Conservation (phyloP, 2,888 invertebrate species). For the Chesias legatella region DNA sequence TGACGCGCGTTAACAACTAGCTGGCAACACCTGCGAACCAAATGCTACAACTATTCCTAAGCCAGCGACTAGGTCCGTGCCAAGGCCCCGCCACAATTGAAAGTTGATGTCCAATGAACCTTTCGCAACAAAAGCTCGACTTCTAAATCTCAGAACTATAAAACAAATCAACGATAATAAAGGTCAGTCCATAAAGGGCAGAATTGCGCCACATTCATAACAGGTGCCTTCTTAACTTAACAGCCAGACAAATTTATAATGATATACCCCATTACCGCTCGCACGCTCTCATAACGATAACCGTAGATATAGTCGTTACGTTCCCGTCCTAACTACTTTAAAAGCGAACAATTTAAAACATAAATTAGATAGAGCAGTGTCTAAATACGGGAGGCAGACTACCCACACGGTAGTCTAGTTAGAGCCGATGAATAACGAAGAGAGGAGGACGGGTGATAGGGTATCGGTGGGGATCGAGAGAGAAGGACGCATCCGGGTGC, state of each 20-base stretch:
- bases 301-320: constrained; percentile 62
- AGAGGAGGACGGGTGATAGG: constrained; percentile 63
- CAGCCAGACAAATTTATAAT: constrained; percentile 69
- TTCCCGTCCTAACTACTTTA: constrained; percentile 54
- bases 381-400: constrained; percentile 73
- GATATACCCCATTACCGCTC: constrained; percentile 64
- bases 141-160: constrained; percentile 35
- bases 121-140: constrained; percentile 43
- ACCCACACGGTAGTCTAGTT: constrained; percentile 68
- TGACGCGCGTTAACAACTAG: constrained; percentile 2
- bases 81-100: constrained; percentile 69
- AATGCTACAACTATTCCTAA: constrained; percentile 68
- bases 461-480: constrained; percentile 47
- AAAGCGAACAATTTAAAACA: constrained; percentile 72
- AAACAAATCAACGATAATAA: constrained; percentile 38
- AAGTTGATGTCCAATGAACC: constrained; percentile 60
- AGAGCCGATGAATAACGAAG: constrained; percentile 73
- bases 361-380: constrained; percentile 77
- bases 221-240: constrained; percentile 46
- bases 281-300: constrained; percentile 60
- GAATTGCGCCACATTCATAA: constrained; percentile 52
- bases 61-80: constrained; percentile 53
- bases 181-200: constrained; percentile 46
- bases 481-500: constrained; percentile 60
- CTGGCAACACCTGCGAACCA: constrained; percentile 37